Evolutionary conservation across 1,140 invertebrate genomes (phyloP).

Genomic region (Pectinophora gossypiella): DNA sequence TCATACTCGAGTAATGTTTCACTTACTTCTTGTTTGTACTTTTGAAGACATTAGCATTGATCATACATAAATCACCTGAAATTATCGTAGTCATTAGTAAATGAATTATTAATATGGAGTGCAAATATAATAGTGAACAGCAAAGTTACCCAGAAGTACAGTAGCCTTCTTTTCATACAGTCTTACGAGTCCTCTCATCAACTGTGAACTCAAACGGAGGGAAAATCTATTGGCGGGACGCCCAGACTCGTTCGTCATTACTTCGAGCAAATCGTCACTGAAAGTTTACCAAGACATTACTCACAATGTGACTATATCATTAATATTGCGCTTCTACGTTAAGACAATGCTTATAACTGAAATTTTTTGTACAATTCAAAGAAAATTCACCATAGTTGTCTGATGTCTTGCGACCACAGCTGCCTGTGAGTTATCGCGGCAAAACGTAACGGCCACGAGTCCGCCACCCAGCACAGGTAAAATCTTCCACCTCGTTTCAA

Average conservation of each 20-base stretch:
- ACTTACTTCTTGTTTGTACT: conserved; percentile 55
- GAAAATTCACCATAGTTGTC: conserved; percentile 50
- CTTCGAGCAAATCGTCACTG: conserved; percentile 51
- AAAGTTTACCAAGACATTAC: conserved; percentile 12
- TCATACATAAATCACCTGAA: conserved; percentile 56
- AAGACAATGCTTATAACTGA: too few species aligned
- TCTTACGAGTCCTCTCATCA: conserved; percentile 50
- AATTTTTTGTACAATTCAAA: background rate
- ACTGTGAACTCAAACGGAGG: conserved; percentile 52
- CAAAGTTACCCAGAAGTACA: conserved; percentile 40
- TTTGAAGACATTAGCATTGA: conserved; percentile 52
- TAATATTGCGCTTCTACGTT: too few species aligned
- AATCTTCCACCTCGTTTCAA: conserved; percentile 56
- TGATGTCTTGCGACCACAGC: conserved; percentile 58
- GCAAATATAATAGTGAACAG: background rate
- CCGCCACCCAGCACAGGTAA: conserved; percentile 65
- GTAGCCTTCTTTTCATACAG: conserved; percentile 53
- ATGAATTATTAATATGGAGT: background rate
- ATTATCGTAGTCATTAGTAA: conserved; percentile 9
- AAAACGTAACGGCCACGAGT: conserved; percentile 64
- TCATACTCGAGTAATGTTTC: background rate
- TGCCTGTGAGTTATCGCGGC: conserved; percentile 49
- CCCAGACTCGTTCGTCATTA: conserved; percentile 54
- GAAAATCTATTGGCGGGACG: conserved; percentile 50
- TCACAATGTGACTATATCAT: background rate